Evolutionary conservation across 2,797 vertebrate genomes (phyloP).

Genomic region (Sebastes elongatus): DNA sequence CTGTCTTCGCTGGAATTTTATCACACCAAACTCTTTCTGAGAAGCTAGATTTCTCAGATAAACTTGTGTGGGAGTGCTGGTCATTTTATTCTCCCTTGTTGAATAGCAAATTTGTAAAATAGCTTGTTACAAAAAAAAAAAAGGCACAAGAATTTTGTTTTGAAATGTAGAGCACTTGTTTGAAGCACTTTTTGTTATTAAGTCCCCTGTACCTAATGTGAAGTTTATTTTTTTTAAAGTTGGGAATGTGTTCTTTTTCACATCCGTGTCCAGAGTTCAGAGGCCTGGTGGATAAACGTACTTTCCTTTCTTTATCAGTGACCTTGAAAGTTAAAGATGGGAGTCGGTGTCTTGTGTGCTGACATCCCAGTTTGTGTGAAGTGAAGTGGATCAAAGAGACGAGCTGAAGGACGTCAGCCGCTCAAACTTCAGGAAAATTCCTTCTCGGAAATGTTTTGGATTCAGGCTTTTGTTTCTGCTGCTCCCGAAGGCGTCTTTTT

Average conservation of each 20-base stretch:
- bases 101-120: background rate
- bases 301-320: background rate
- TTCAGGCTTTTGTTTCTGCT: conserved; percentile 17
- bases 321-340: background rate
- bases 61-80: background rate
- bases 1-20: background rate
- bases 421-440: background rate
- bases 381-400: conserved; percentile 1
- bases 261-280: background rate
- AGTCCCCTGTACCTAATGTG: background rate
- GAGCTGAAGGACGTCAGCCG: background rate
- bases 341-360: background rate
- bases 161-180: background rate
- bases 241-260: background rate
- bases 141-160: background rate
- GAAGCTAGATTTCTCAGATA: background rate
- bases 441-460: background rate
- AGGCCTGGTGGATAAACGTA: background rate
- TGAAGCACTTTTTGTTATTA: background rate
- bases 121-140: background rate
- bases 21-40: background rate
- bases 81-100: background rate
- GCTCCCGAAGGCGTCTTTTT: background rate
- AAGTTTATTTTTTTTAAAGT: background rate
- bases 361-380: background rate